Evolutionary conservation across 2,888 invertebrate species (phyloP).

Genomic region (Drosophila tripunctata): DNA sequence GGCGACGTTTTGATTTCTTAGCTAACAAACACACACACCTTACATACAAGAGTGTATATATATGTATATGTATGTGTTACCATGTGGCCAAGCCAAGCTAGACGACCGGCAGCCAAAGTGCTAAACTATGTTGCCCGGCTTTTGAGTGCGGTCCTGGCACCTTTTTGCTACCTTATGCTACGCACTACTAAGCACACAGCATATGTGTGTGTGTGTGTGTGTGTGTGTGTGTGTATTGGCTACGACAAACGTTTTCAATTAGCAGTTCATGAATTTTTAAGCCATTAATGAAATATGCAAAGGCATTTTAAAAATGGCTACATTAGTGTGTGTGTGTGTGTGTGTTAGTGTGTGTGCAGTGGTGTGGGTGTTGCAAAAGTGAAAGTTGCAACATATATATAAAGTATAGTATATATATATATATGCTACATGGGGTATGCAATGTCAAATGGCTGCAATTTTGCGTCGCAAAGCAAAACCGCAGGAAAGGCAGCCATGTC

Average conservation of each 20-base stretch:
- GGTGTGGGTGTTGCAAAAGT: conserved; percentile 46
- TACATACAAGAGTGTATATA: neutral
- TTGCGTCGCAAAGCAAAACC: conserved; percentile 21
- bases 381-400: conserved; percentile 63
- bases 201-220: conserved; percentile 6
- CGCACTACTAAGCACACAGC: conserved; percentile 50
- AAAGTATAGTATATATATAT: no score
- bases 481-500: conserved; percentile 46
- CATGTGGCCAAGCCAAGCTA: conserved; percentile 27
- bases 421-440: conserved; percentile 42
- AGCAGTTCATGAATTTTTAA: conserved; percentile 82
- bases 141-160: conserved; percentile 72
- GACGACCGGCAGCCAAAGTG: conserved; percentile 72
- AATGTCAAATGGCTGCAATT: conserved; percentile 37
- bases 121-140: conserved; percentile 82
- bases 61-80: no score
- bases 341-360: neutral
- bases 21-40: neutral
- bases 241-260: conserved; percentile 83
- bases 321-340: neutral
- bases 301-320: conserved; percentile 66
- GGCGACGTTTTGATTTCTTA: conserved; percentile 68
- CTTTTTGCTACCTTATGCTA: conserved; percentile 64
- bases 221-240: conserved; percentile 37
- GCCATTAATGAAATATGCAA: conserved; percentile 76